Evolutionary conservation across 2,113 vertebrate species (phyloP), one percentile per base, ranked within the genome.

Genomic region (Australoheros scitulus): DNA sequence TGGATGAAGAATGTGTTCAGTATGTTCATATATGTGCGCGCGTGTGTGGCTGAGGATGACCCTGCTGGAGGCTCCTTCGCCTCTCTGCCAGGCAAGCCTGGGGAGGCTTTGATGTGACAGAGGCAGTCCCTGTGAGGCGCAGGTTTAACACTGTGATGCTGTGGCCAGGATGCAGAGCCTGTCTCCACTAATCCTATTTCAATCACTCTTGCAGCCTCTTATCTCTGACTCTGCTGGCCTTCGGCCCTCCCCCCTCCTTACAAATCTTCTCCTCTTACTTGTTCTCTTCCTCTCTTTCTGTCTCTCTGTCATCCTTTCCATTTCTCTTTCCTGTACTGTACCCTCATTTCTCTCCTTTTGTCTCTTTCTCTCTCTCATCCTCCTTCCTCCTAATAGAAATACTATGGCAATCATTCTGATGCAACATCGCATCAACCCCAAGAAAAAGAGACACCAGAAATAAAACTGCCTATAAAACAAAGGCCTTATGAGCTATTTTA

Each of bases 101-200:
- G 63, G 72, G 93, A 87, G 63, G 90, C 92, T 94, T 94, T 94
- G 92, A 94, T 93, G 94, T 94, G 93, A 92, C 94, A 93, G 92
- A 90, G 89, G 82, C 89, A 79, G 92, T 77, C 85, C 90, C 91
- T 88, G 92, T 91, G 93, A 91, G 92, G 92, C 77, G 74, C 84
- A 91, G 94, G 91, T 92, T 93, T 91, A 93, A 93, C 92, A 87
- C 91, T 82, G 90, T 63, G 92, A 92, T 90, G 91, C 89, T 88
- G 91, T 76, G 81, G 93, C 89, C 84, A 72, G 88, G 89, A 92
- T 91, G 89, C 91, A 89, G 89, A 82, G 92, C 90, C 91, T 91
- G 93, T 94, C 94, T 93, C 85, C 90, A 88, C 92, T 95, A 95
- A 94, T 95, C 93, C 92, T 83, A 92, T 94, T 95, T 94, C 94